These are phyloP conservation scores for Idaea biselata DNA, from an alignment of 2,888 invertebrate genomes.

Conservation along the genomic window DNA sequence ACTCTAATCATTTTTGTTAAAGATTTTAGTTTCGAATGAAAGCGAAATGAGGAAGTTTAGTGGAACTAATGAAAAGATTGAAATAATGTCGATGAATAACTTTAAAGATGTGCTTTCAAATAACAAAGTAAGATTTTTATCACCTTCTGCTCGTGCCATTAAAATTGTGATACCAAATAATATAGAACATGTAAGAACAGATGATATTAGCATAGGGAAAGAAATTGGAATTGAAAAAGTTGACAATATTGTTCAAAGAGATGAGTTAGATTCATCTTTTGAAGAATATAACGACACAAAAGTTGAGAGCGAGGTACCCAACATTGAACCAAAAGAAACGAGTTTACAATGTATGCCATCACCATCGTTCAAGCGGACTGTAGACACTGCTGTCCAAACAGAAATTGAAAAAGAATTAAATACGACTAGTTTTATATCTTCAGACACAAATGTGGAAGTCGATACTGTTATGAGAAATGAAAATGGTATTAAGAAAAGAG, in stretches of 20 bases:
- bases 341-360: background rate
- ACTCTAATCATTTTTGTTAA: constrained; percentile 3
- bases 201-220: background rate
- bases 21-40: constrained; percentile 22
- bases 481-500: background rate
- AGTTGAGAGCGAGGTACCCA: background rate
- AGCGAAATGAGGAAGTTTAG: constrained; percentile 10
- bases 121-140: background rate
- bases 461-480: background rate
- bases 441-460: background rate
- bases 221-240: background rate
- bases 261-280: too few species aligned
- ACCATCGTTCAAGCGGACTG: background rate
- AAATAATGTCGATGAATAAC: constrained; percentile 18
- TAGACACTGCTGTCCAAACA: background rate
- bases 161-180: constrained; percentile 21
- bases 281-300: background rate
- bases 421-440: background rate
- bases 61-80: constrained; percentile 9
- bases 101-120: constrained; percentile 17
- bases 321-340: background rate
- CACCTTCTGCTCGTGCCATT: constrained; percentile 16
- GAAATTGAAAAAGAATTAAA: background rate
- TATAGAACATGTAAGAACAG: background rate
- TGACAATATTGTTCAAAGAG: background rate